These are phyloP conservation scores for Ornithoptera alexandrae DNA, from an alignment of 2,888 invertebrate species.

Conservation along the genomic window DNA sequence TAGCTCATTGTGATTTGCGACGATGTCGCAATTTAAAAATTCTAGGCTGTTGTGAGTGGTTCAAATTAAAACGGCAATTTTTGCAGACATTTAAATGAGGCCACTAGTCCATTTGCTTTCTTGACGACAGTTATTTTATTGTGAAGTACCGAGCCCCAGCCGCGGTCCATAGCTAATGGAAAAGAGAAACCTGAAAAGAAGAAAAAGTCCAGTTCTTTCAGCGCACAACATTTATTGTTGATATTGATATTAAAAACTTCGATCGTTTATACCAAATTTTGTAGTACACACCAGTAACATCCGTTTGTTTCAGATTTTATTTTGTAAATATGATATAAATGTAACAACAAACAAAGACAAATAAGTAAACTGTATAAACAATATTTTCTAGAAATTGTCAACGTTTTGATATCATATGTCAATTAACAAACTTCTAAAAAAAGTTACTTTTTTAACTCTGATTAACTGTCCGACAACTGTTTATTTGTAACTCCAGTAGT, in stretches of 20 bases:
- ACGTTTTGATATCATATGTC: no score
- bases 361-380: no score
- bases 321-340: no score
- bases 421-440: no score
- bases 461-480: no score
- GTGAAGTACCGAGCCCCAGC: constrained; percentile 1
- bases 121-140: constrained; percentile 19
- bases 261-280: neutral
- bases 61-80: constrained; percentile 15
- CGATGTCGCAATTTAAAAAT: constrained; percentile 21
- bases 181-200: constrained; percentile 19
- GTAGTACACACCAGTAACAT: no score
- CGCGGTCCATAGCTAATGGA: constrained; percentile 19
- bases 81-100: constrained; percentile 26
- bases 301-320: no score
- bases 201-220: constrained; percentile 5
- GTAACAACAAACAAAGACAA: no score
- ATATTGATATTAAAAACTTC: neutral
- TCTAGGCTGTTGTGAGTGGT: constrained; percentile 16
- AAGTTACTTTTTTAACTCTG: no score
- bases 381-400: no score
- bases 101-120: constrained; percentile 21
- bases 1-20: constrained; percentile 14
- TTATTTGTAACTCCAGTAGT: no score
- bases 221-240: neutral